These are phyloP conservation scores for Jacana jacana DNA, from an alignment of 2,113 vertebrate genomes.

Conservation along the genomic window DNA sequence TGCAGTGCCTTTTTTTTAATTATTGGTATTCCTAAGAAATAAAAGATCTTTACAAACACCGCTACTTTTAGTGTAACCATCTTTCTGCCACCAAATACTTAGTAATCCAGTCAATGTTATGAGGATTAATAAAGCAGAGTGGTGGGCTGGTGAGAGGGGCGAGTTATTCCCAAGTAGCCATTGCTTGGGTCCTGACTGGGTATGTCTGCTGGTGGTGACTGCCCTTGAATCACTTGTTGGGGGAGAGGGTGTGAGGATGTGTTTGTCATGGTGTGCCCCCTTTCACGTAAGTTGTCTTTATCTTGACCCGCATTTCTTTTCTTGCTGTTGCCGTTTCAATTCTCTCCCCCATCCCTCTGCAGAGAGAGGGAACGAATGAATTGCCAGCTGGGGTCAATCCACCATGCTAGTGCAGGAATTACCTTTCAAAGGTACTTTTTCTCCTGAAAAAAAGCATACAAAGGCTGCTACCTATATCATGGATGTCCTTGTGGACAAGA, in stretches of 20 bases:
- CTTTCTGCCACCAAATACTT: not conserved
- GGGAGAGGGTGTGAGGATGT: rapidly evolving
- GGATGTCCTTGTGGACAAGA: not conserved
- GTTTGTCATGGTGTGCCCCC: not conserved
- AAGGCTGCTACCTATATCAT: not conserved
- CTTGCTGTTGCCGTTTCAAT: not conserved
- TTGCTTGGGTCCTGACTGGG: not conserved
- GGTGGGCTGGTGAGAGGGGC: not conserved
- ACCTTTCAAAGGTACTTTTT: not conserved
- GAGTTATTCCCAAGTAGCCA: not conserved
- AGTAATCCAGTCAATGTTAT: not conserved
- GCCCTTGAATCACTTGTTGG: no score
- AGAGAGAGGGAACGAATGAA: not conserved
- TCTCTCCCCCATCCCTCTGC: not conserved
- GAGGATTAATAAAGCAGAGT: not conserved
- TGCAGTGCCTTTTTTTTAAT: not conserved
- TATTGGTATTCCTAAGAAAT: not conserved
- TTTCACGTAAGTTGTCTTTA: not conserved
- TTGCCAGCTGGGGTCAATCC: not conserved
- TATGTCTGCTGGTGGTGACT: not conserved
- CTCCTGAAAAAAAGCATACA: not conserved
- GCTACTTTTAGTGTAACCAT: not conserved
- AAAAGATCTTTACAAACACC: not conserved
- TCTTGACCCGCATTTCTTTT: not conserved
- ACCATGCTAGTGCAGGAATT: not conserved